Evolutionary conservation across 2,797 vertebrate genomes (phyloP), one percentile per base, ranked within the genome.

Genomic region (Holocentrus rufus): DNA sequence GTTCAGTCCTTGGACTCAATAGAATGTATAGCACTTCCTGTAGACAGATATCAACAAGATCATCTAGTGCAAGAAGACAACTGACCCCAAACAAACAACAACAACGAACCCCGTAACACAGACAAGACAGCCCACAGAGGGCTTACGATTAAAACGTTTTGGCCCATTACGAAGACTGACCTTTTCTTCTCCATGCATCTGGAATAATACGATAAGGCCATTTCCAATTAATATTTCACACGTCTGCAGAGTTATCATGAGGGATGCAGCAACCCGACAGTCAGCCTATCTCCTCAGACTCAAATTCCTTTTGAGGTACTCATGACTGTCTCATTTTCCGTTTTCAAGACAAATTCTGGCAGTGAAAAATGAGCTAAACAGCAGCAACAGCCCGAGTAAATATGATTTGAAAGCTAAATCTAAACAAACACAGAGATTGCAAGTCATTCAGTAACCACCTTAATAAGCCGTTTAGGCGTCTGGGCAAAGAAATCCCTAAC

Each of bases 181-280:
- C 77, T 80, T 84, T 76, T 58, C 55, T 77, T 81, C 65, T 76
- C 62, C 52, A 81, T 69, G 62, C 57, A 80, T 78, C 59, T 71
- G 64, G 61, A 86, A 88, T 76, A 88, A 88, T 61, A 34, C 23
- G 72, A 79, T 77, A 63, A 72, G 42, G 6, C 36, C 22, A 25
- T 58, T 80, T 60, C 15, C 52, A 60, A 62, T 81, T 0, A 52
- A 80, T 71, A 49, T 71, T 66, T 80, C 70, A 65, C 55, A 64
- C 46, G 56, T 49, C 54, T 64, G 10, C 25, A 63, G 20, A 65
- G 62, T 50, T 74, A 27, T 72, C 39, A 18, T 22, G 49, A 30
- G 39, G 47, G 57, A 20, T 59, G 36, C 22, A 57, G 14, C 20
- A 62, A 31, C 18, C 20, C 52, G 15, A 18, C 36, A 47, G 13